Evolutionary conservation across 2,113 vertebrate genomes (phyloP), one percentile per base, ranked within the genome.

Genomic region (Halichoerus grypus): DNA sequence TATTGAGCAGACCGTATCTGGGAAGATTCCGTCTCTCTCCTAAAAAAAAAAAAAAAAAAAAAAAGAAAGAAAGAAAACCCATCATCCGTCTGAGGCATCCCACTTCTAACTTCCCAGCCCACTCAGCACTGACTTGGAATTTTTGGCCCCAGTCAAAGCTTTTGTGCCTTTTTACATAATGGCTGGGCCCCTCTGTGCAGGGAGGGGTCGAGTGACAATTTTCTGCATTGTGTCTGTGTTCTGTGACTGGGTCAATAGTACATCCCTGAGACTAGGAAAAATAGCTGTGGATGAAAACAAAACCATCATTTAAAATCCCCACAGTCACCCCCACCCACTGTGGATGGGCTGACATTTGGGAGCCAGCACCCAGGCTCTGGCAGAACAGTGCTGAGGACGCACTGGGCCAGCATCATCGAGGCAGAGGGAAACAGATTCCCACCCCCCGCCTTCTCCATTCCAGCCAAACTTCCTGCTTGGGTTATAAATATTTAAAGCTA

Each of bases 401-500:
- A 63, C 61, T 82, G 55, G 24, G 63, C 92, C 63, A 28, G 55
- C 28, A 42, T 24, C n/a, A 1, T 5, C 0, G 95, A 95, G 97
- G 96, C 80, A 21, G 49, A 92, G 76, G 88, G 96, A 96, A 95
- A 2, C 83, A 79, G 53, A 96, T 95, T 97, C 88, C 93, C 96
- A 77, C 7, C 92, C 72, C 53, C 67, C 88, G 33, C 80, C 83
- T 61, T 36, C 96, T 97, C 96, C 61, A 89, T 95, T 98, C 96
- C 93, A 98, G 98, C 96, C 91, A 65, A 94, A 95, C 98, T 98
- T 98, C 98, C 98, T 98, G 96, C 95, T 65, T 82, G 36, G 4
- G 21, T 97, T 97, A 98, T 98, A 98, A 98, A 98, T 98, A 98
- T 98, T 98, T 98, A 98, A 98, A 98, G 98, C 89, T 77, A 82